These are phyloP conservation scores for Chelonus insularis DNA, from an alignment of 1,140 invertebrate species.

Conservation along the genomic window DNA sequence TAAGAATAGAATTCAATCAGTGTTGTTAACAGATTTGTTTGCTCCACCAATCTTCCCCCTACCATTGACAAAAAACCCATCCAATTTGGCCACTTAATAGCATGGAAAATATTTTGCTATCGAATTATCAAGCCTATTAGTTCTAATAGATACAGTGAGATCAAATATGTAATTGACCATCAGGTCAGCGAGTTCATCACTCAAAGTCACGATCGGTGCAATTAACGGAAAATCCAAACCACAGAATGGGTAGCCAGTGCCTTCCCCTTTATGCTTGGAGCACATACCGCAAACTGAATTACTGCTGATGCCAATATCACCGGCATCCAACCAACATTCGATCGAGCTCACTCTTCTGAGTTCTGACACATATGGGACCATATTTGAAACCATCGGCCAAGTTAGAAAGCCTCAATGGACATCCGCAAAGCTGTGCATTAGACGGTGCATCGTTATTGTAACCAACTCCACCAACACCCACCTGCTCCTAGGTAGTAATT, in stretches of 20 bases:
- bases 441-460: slow-evolving; percentile 42
- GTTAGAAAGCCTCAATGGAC: slow-evolving; percentile 23
- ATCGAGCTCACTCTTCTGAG: slow-evolving; percentile 31
- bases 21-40: no score
- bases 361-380: background rate
- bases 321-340: slow-evolving; percentile 41
- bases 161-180: background rate
- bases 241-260: slow-evolving; percentile 9
- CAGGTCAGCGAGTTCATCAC: background rate
- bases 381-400: slow-evolving; percentile 7
- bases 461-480: slow-evolving; percentile 37
- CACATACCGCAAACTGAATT: slow-evolving; percentile 46
- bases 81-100: no score
- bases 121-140: no score
- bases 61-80: no score
- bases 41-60: no score
- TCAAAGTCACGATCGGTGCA: slow-evolving; percentile 13
- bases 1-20: no score
- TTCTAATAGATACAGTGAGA: no score
- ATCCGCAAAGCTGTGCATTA: slow-evolving; percentile 35
- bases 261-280: slow-evolving; percentile 31
- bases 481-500: slow-evolving; percentile 40
- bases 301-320: slow-evolving; percentile 42
- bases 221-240: slow-evolving; percentile 26
- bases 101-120: no score